A percentile compares a stretch with the other conserved stretches of the same genome.
These are phyloP conservation scores for Cheilosia vulpina DNA, from an alignment of 2,888 invertebrate genomes.

Conservation along the genomic window DNA sequence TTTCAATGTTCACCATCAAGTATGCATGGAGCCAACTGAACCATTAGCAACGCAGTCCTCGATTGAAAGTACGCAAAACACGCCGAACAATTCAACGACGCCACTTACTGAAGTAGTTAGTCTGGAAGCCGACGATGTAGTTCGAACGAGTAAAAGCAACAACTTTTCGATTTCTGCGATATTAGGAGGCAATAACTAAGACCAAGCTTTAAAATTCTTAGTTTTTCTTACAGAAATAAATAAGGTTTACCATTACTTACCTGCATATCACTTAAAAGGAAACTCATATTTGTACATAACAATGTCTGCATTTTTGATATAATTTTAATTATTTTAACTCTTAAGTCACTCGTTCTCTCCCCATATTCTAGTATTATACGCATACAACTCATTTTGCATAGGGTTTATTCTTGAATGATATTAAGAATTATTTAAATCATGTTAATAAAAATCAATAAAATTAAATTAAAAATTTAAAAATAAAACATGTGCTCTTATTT, in stretches of 20 bases:
- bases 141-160: constrained; percentile 78
- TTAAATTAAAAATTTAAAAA: no score
- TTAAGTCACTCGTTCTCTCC: no score
- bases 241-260: not conserved
- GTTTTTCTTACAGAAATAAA: not conserved
- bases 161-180: constrained; percentile 83
- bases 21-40: constrained; percentile 57
- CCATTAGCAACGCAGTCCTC: constrained; percentile 58
- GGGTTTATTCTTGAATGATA: no score
- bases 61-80: constrained; percentile 16
- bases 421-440: no score
- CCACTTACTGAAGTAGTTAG: constrained; percentile 22
- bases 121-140: constrained; percentile 53
- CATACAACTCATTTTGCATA: no score
- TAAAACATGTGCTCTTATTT: no score
- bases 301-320: no score
- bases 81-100: not conserved
- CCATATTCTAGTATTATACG: no score
- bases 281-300: not conserved
- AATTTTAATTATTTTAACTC: no score
- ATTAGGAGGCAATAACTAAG: constrained; percentile 78
- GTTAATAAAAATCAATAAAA: no score
- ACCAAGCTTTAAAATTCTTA: not conserved
- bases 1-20: constrained; percentile 12
- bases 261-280: not conserved